Conservation (phyloP, 64 coral and sea anemone genomes). For the Actinia tenebrosa region DNA sequence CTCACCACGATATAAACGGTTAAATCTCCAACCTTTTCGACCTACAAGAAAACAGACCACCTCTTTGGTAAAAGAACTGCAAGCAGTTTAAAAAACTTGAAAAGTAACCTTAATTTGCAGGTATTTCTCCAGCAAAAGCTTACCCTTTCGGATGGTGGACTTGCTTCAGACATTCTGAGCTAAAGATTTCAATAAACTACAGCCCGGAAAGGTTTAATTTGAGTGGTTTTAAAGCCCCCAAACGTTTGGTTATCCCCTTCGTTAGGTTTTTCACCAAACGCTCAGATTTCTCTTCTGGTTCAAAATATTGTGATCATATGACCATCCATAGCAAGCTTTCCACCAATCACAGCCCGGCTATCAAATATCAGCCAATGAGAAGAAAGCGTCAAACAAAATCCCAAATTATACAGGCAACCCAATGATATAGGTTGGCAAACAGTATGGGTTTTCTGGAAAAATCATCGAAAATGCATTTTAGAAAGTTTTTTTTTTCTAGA, state of each 20-base stretch:
- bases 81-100: conserved; percentile 8
- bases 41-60: conserved; percentile 59
- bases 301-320: conserved; percentile 35
- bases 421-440: not conserved
- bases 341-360: not conserved
- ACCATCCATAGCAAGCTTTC: not conserved
- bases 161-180: conserved; percentile 38
- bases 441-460: no score
- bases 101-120: not conserved
- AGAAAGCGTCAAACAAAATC: not conserved
- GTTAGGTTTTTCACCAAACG: not conserved
- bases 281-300: not conserved
- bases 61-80: not conserved
- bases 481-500: no score
- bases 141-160: conserved; percentile 46
- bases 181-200: not conserved
- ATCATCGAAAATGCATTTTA: no score
- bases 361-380: conserved; percentile 5
- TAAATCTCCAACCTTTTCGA: conserved; percentile 95
- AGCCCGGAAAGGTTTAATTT: not conserved
- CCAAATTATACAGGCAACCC: not conserved
- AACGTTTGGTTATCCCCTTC: not conserved
- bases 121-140: not conserved
- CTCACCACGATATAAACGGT: conserved; percentile 88
- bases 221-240: not conserved